A percentile compares a stretch with the other conserved stretches of the same genome.
Conservation (phyloP, 1,140 invertebrate genomes). For the Bombus ignitus region DNA sequence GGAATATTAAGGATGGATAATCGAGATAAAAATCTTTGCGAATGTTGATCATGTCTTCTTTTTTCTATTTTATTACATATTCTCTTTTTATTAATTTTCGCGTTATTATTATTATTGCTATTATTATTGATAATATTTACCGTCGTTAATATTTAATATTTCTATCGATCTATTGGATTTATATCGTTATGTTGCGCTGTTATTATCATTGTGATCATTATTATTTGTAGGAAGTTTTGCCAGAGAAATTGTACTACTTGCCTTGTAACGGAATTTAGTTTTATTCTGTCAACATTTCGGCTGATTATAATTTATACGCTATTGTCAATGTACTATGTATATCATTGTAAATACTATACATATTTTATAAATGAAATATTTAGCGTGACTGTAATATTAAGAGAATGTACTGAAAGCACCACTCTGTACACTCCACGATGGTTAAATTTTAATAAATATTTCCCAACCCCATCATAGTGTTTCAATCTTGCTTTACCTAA, state of each 20-base stretch:
- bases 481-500: background rate
- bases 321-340: slow-evolving; percentile 56
- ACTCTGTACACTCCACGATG: slow-evolving; percentile 75
- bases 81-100: slow-evolving; percentile 31
- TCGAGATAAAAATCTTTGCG: slow-evolving; percentile 32
- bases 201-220: slow-evolving; percentile 44
- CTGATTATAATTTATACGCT: slow-evolving; percentile 57
- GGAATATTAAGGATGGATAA: slow-evolving; percentile 48
- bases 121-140: slow-evolving; percentile 33
- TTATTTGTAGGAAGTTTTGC: slow-evolving; percentile 49
- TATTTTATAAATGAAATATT: slow-evolving; percentile 77
- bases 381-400: slow-evolving; percentile 74
- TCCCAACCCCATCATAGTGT: slow-evolving; percentile 62
- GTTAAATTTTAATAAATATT: slow-evolving; percentile 79
- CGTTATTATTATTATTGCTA: slow-evolving; percentile 32
- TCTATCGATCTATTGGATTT: slow-evolving; percentile 12
- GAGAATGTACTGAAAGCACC: slow-evolving; percentile 74
- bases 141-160: slow-evolving; percentile 43
- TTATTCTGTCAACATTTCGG: slow-evolving; percentile 40
- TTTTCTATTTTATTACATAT: slow-evolving; percentile 42
- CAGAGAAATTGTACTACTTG: slow-evolving; percentile 12
- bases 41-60: slow-evolving; percentile 39
- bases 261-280: slow-evolving; percentile 42
- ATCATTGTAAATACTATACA: slow-evolving; percentile 76
- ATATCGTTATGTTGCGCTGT: slow-evolving; percentile 38